A percentile compares a stretch with the other conserved stretches of the same genome.
Conservation (phyloP, 2,888 invertebrate genomes). For the Apodemia hepburni region DNA sequence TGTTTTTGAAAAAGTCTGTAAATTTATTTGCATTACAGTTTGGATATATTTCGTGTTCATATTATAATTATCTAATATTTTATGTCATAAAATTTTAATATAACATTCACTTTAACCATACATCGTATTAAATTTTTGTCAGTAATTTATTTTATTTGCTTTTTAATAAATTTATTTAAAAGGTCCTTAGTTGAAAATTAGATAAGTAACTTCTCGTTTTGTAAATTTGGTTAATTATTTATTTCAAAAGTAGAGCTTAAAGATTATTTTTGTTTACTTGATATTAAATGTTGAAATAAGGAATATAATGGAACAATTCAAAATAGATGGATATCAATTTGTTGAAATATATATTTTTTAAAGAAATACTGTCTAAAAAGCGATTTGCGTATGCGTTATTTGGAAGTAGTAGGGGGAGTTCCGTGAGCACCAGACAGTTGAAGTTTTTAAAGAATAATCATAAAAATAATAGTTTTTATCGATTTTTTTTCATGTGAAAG, state of each 20-base stretch:
- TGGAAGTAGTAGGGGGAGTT: no score
- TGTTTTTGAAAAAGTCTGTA: no score
- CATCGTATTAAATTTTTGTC: slow-evolving; percentile 20
- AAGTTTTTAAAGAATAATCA: no score
- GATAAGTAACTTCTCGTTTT: not conserved
- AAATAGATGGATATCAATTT: not conserved
- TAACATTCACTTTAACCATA: slow-evolving; percentile 27
- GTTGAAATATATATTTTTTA: not conserved
- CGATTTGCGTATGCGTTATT: not conserved
- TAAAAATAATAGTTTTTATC: no score
- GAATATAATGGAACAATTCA: not conserved
- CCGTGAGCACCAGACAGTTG: no score
- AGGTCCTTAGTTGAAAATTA: not conserved
- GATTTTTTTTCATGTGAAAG: no score
- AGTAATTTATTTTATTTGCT: slow-evolving; percentile 21
- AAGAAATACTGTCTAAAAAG: not conserved
- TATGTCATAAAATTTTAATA: slow-evolving; percentile 25
- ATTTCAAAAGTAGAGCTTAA: slow-evolving; percentile 5
- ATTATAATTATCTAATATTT: slow-evolving; percentile 30
- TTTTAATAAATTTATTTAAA: slow-evolving; percentile 16
- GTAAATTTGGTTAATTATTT: not conserved
- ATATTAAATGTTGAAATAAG: not conserved
- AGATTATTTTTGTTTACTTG: not conserved
- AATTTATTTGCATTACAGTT: slow-evolving; percentile 46
- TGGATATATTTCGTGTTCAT: slow-evolving; percentile 56